A percentile compares a stretch with the other conserved stretches of the same genome.
phyloP scores from a whole-genome alignment of 2,888 invertebrate genomes.

The Charanyca ferruginea region DNA sequence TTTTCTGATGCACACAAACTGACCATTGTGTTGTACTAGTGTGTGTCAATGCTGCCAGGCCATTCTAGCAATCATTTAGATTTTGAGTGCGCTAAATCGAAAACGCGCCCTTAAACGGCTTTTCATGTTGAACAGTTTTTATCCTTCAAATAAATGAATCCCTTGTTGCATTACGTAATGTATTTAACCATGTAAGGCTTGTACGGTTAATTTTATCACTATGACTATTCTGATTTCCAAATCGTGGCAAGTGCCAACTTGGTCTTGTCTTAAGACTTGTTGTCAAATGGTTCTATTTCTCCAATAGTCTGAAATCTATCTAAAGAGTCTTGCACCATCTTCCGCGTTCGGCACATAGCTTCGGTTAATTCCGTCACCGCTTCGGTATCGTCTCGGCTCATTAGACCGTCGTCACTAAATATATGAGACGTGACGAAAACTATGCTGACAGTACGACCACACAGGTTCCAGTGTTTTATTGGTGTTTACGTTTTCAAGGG shows the following conservation, averaged over 20 bases:
- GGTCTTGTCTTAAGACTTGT: neutral
- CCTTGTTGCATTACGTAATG: no score
- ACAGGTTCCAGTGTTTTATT: conserved; percentile 46
- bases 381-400: conserved; percentile 39
- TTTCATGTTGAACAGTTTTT: no score
- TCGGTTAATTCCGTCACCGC: conserved; percentile 51
- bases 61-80: no score
- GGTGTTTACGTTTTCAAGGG: conserved; percentile 27
- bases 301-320: conserved; percentile 39
- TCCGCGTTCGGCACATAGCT: conserved; percentile 59
- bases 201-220: no score
- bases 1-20: no score
- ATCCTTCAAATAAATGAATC: no score
- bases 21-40: no score
- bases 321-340: conserved; percentile 24
- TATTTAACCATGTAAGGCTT: no score
- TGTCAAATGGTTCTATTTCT: conserved; percentile 41
- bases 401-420: conserved; percentile 49
- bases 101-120: no score
- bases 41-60: no score
- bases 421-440: conserved; percentile 56
- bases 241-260: neutral
- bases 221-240: no score
- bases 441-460: conserved; percentile 59
- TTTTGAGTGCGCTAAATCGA: no score